Evolutionary conservation across 92 coral and sea anemone genomes (phyloP), one percentile per base, ranked within the genome.

Genomic region (Epizoanthus illoricatus): DNA sequence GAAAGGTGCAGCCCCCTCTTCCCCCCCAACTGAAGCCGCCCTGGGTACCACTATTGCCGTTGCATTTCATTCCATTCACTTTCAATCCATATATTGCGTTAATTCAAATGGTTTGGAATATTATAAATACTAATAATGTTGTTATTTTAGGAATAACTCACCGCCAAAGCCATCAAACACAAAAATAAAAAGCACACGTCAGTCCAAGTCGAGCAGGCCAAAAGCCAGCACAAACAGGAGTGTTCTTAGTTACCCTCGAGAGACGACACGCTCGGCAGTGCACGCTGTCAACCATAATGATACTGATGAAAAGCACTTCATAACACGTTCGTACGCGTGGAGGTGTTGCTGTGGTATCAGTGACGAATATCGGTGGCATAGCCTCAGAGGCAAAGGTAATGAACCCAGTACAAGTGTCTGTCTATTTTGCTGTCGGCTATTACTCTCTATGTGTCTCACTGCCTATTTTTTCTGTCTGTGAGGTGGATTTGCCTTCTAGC

Each of bases 371-470:
- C 72, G 81, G 33, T 61, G 71, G 71, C 84, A 71, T 16, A 71
- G 76, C 10, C 52, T 71, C 15, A 71, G 76, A n/a, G 76, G 76
- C 28, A 71, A 71, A 71, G 76, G 76, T 71, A 71, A 71, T 11
- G 3, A 49, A 11, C 13, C 56, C 56, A 49, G 9, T 8, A 2
- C 0, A 11, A 49, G 56, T 49, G 9, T 20, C 15, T 21, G 19
- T 64, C 4, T 64, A 2, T 58, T 4, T 58, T 17, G 5, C 63
- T 59, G 64, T 59, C 19, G n/a, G n/a, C n/a, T 15, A 16, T 16
- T 59, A 2, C 19, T 16, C 19, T 60, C 17, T 1, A 19, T 23
- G 23, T 17, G 8, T 18, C 11, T 16, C 65, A 60, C 20, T 60
- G 24, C 23, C 19, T 3, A 3, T 60, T 9, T 61, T 24, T 19